Percentiles rank a stretch among this genome's conserved stretches.
Conservation (phyloP, 1,140 invertebrate species). For the Rhagoletis zephyria region DNA sequence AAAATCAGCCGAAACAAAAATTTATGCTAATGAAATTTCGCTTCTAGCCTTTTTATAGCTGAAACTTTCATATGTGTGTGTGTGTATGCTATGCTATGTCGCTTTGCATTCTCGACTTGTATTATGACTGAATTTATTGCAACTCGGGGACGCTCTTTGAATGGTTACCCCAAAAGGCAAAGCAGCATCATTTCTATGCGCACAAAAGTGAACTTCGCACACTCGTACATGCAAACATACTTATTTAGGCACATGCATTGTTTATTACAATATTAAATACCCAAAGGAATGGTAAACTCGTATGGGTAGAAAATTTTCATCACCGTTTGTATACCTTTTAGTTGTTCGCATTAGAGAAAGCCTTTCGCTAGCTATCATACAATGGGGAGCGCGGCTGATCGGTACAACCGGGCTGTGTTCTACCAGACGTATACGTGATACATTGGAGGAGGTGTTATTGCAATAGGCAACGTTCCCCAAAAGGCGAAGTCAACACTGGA, state of each 20-base stretch:
- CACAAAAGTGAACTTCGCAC: neutral
- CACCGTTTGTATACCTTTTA: neutral
- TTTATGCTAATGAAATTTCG: constrained; percentile 54
- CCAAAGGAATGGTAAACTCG: constrained; percentile 21
- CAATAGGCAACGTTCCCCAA: neutral
- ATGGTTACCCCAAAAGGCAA: constrained; percentile 14
- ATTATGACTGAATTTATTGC: constrained; percentile 54
- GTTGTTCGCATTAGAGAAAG: neutral
- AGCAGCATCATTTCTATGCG: constrained; percentile 26
- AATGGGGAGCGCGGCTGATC: too few relatives aligned
- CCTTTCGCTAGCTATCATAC: too few relatives aligned
- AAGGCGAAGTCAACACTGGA: neutral
- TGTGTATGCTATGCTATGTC: neutral
- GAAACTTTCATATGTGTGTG: neutral
- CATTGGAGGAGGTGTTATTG: neutral
- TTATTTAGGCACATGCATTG: neutral
- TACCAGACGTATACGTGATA: neutral
- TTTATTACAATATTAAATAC: constrained; percentile 27
- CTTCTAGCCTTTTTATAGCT: constrained; percentile 43
- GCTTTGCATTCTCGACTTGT: constrained; percentile 40
- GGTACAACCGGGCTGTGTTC: neutral
- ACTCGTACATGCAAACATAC: neutral
- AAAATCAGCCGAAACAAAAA: constrained; percentile 32
- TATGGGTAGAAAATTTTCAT: neutral
- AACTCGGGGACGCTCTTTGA: constrained; percentile 38